Evolutionary conservation across 2,797 vertebrate genomes (phyloP).

Genomic region (Neomorphus geoffroyi): DNA sequence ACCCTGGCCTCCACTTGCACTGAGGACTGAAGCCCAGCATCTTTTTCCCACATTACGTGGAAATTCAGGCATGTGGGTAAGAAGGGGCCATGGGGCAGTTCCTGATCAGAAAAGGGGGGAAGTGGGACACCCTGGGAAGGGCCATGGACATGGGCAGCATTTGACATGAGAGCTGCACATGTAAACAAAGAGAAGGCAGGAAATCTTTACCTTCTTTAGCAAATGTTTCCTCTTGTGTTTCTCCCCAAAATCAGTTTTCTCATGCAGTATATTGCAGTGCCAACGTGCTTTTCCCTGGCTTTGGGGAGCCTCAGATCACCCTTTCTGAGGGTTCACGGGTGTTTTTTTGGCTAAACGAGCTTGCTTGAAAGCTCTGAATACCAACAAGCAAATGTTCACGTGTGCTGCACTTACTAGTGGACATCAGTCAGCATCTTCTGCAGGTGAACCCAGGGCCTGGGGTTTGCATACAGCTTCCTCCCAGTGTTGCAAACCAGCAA

Average conservation of each 20-base stretch:
- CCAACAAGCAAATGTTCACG: rapidly evolving
- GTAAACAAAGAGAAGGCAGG: neutral
- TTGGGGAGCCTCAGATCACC: neutral
- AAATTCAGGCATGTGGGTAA: neutral
- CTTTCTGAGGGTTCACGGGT: neutral
- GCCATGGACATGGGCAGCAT: neutral
- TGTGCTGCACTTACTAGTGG: neutral
- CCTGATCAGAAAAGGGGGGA: neutral
- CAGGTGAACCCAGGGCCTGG: neutral
- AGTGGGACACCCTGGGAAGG: neutral
- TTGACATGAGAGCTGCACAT: neutral
- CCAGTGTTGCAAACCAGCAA: neutral
- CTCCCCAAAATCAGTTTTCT: neutral
- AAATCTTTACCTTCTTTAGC: neutral
- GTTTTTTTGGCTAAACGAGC: neutral
- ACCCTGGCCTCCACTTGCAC: neutral
- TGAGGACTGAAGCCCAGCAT: neutral
- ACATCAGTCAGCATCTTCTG: neutral
- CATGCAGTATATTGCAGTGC: neutral
- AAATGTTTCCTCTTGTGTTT: neutral
- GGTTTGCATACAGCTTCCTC: neutral
- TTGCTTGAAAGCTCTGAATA: neutral
- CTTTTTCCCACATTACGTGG: neutral
- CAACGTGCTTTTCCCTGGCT: neutral
- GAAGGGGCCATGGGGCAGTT: neutral